phyloP scores from a whole-genome alignment of 2,113 vertebrate genomes.

The Nesoenas mayeri region DNA sequence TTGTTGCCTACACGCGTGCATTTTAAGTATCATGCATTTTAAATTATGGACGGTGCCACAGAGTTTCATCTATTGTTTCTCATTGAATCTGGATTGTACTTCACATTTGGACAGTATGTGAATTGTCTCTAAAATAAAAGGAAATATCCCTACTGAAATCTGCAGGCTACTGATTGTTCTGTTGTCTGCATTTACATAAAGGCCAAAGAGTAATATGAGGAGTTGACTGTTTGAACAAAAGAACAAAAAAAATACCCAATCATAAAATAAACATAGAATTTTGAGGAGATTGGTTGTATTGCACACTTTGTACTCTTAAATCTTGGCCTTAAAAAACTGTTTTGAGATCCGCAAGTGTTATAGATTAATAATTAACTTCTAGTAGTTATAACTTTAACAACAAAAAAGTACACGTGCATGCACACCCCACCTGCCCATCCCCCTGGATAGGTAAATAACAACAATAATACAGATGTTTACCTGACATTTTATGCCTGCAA shows the following conservation, averaged over 20 bases:
- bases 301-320: not conserved
- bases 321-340: not conserved
- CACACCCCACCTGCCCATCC: too few species aligned
- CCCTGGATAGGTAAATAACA: not conserved
- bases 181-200: not conserved
- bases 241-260: not conserved
- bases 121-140: not conserved
- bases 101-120: not conserved
- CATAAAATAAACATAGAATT: not conserved
- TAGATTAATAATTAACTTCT: not conserved
- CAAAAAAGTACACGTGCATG: not conserved
- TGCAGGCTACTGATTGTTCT: not conserved
- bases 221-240: not conserved
- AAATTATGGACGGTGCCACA: not conserved
- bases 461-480: constrained; percentile 66
- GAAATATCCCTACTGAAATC: not conserved
- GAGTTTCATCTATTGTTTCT: not conserved
- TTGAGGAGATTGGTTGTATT: not conserved
- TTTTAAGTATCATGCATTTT: not conserved
- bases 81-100: not conserved
- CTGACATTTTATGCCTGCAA: constrained; percentile 98
- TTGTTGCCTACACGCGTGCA: not conserved
- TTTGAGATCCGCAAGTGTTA: not conserved
- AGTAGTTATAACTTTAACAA: not conserved
- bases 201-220: not conserved